Base-by-base conservation (phyloP, 2,797 vertebrate genomes). In the Sebastes elongatus region DNA sequence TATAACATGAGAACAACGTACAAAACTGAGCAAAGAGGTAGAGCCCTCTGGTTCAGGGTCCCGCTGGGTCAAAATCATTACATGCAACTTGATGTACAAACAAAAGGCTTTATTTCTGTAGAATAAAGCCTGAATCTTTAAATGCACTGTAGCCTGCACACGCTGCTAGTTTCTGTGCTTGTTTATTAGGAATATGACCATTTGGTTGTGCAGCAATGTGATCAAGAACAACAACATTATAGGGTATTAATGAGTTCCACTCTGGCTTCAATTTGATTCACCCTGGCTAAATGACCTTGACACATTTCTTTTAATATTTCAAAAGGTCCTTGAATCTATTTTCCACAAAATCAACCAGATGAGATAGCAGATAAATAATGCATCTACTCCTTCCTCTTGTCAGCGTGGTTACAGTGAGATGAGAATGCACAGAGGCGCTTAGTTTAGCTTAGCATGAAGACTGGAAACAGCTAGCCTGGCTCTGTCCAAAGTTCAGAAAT, bases 31-130 rank as follows among this genome's bases (percentile, higher is more conserved):
- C 46, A 76, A 76, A 84, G 73, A 74, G 60, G 38, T 4, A 10
- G 25, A 71, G 11, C 78, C 71, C 49, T 70, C 66, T 75, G 8
- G 46, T 64, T 89, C 55, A 10, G 66, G 86, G 80, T 76, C 76
- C 5, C 8, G 35, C 38, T 7, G 69, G 89, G 88, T 90, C 86
- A 85, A 22, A 82, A 72, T 88, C 71, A 76, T 76, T 81, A 71
- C 63, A 88, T 69, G 22, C 18, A 71, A 65, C 56, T 67, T 72
- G 1, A 81, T 63, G 69, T 74, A 53, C 68, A 76, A 76, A 85
- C 66, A 70, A 73, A 65, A 84, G 23, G 9, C 30, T 72, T 46
- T 49, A 1, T 82, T 74, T 81, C 23, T 69, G 61, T 73, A 61
- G 33, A 74, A 38, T 42, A 65, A 56, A 82, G 28, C 13, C 18